Percentiles rank a stretch among this genome's conserved stretches.
Conservation (phyloP, 2,888 invertebrate genomes). For the Electrophaes corylata region DNA sequence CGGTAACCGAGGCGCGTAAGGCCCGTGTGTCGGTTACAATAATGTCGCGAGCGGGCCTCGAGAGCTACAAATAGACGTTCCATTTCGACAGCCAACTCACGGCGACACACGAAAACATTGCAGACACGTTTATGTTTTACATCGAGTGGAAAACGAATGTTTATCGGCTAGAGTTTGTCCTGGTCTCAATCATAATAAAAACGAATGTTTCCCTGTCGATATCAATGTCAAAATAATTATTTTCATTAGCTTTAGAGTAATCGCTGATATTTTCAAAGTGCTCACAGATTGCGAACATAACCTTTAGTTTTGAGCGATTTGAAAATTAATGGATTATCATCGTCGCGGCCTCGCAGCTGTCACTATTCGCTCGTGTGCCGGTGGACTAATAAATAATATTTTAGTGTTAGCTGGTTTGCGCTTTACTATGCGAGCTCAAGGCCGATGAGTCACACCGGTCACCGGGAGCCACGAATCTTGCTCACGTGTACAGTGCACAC, state of each 20-base stretch:
- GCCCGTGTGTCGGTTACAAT: slow-evolving; percentile 71
- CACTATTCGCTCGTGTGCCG: slow-evolving; percentile 52
- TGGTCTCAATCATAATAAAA: slow-evolving; percentile 3
- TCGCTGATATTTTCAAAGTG: slow-evolving; percentile 11
- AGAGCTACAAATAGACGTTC: slow-evolving; percentile 80
- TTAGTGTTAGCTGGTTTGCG: slow-evolving; percentile 66
- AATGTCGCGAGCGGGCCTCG: slow-evolving; percentile 82
- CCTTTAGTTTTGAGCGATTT: slow-evolving; percentile 39
- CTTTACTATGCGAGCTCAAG: slow-evolving; percentile 61
- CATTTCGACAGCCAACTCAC: slow-evolving; percentile 78
- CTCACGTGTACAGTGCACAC: slow-evolving; percentile 54
- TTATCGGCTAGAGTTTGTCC: slow-evolving; percentile 32
- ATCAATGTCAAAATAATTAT: slow-evolving; percentile 12
- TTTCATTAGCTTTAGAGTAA: slow-evolving; percentile 5
- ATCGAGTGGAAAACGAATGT: slow-evolving; percentile 51
- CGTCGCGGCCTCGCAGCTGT: slow-evolving; percentile 60
- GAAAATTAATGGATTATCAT: slow-evolving; percentile 48
- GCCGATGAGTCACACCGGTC: slow-evolving; percentile 73
- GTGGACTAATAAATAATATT: slow-evolving; percentile 66
- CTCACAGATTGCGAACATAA: slow-evolving; percentile 27
- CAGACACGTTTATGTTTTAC: slow-evolving; percentile 69
- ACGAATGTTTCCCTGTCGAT: neutral
- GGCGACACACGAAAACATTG: slow-evolving; percentile 76
- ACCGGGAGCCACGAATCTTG: slow-evolving; percentile 63
- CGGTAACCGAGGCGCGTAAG: slow-evolving; percentile 63